Evolutionary conservation across 2,888 invertebrate species (phyloP).

Genomic region (Leucania comma): DNA sequence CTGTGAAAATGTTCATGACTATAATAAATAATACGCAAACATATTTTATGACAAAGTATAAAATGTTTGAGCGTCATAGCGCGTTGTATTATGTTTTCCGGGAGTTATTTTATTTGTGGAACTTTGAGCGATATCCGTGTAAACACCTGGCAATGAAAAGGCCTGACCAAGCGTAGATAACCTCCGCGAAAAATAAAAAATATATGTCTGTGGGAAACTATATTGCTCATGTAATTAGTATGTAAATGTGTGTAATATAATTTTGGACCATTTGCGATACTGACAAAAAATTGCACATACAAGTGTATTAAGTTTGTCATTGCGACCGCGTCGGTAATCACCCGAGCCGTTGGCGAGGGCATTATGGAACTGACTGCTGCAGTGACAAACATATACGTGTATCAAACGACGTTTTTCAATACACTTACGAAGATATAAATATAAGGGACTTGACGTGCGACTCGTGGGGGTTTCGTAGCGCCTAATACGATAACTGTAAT

Average conservation of each 20-base stretch:
- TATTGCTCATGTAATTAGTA: not conserved
- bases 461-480: too few relatives aligned
- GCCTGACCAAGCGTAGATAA: not conserved
- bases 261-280: not conserved
- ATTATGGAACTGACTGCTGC: too few relatives aligned
- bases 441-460: too few relatives aligned
- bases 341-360: too few relatives aligned
- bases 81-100: constrained; percentile 26
- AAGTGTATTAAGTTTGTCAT: too few relatives aligned
- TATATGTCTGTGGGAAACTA: not conserved
- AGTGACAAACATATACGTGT: too few relatives aligned
- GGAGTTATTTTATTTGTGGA: constrained; percentile 21
- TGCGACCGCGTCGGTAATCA: too few relatives aligned
- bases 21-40: constrained; percentile 28
- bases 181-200: not conserved
- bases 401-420: too few relatives aligned
- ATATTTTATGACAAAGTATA: constrained; percentile 35
- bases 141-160: constrained; percentile 4
- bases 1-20: constrained; percentile 24
- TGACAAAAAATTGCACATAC: not conserved
- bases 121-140: constrained; percentile 8
- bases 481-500: too few relatives aligned
- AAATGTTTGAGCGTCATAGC: constrained; percentile 41
- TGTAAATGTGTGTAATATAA: not conserved
- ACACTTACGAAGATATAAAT: too few relatives aligned